Evolutionary conservation across 64 coral and sea anemone species (phyloP).

Genomic region (Porites lutea): DNA sequence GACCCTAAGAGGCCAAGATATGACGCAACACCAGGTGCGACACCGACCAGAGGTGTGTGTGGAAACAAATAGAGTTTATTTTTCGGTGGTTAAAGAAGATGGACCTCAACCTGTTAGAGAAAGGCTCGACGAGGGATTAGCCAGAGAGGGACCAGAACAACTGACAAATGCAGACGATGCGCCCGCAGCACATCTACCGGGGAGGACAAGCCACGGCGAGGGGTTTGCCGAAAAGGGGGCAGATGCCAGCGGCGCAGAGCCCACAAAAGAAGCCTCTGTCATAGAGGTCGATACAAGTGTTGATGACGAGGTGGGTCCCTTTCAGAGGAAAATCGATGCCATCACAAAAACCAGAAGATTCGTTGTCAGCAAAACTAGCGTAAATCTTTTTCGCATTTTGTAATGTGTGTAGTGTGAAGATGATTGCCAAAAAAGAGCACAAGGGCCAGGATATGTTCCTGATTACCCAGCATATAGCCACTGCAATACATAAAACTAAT

Average conservation of each 20-base stretch:
- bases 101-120: no score
- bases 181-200: background rate
- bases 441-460: background rate
- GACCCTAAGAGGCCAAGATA: conserved; percentile 35
- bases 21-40: background rate
- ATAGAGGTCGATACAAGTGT: conserved; percentile 5
- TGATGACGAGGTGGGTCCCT: background rate
- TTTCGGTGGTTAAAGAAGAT: no score
- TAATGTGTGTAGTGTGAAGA: background rate
- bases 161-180: no score
- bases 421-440: background rate
- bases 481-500: background rate
- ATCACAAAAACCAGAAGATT: conserved; percentile 5
- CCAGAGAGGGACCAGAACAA: no score
- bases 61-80: no score
- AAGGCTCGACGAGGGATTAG: no score
- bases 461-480: background rate
- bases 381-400: background rate
- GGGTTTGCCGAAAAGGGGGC: conserved; percentile 8
- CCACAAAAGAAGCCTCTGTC: conserved; percentile 18
- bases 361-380: background rate
- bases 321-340: background rate
- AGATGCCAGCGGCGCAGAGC: conserved; percentile 12
- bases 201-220: background rate
- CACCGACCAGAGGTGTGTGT: no score